These are phyloP conservation scores for Trachelus iudaicus DNA, from an alignment of 2,888 invertebrate species.

Conservation along the genomic window DNA sequence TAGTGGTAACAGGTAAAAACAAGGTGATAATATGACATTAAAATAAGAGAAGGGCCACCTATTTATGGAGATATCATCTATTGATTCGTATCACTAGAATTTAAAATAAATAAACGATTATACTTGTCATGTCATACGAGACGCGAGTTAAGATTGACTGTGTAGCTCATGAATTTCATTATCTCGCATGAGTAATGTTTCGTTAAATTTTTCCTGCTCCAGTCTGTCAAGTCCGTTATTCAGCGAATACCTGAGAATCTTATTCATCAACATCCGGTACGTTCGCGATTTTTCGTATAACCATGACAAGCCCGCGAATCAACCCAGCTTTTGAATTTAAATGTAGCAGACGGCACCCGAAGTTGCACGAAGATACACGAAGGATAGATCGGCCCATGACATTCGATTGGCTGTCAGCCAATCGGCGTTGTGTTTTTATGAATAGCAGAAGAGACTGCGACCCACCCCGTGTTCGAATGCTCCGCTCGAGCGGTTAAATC, in stretches of 20 bases:
- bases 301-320: background rate
- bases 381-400: background rate
- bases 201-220: background rate
- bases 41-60: too few species aligned
- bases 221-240: background rate
- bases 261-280: background rate
- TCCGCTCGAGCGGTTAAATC: background rate
- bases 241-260: background rate
- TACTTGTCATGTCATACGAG: background rate
- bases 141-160: background rate
- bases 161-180: background rate
- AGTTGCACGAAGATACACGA: background rate
- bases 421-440: background rate
- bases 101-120: too few species aligned
- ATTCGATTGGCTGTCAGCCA: conserved; percentile 1
- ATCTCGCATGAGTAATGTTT: background rate
- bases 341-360: background rate
- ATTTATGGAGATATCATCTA: too few species aligned
- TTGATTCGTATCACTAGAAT: too few species aligned
- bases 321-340: background rate
- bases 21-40: too few species aligned
- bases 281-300: background rate
- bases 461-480: conserved; percentile 1
- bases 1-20: too few species aligned
- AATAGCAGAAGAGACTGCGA: background rate